Base-by-base conservation (phyloP, 2,888 invertebrate genomes). In the Drosophila putrida region DNA sequence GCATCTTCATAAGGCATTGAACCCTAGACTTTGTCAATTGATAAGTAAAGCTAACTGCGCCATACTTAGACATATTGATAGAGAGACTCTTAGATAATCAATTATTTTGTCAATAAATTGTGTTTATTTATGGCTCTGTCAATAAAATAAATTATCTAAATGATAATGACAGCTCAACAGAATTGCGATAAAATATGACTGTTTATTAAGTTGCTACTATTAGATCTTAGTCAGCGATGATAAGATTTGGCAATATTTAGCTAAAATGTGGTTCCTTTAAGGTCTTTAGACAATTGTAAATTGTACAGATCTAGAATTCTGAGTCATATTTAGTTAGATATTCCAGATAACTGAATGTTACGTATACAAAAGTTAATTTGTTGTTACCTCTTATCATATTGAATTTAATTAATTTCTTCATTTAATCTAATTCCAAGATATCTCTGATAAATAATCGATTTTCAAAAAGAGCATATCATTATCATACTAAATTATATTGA, bases 91-190 rank as follows among this genome's bases (percentile, higher is more conserved):
- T 54, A 54, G n/a, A n/a, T n/a, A n/a, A n/a, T n/a, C n/a, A 66
- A 11, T 33, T 54, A 61, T 43, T 15, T 35, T 38, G 41, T 55
- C 44, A 38, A 49, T 49, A 49, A 33, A 39, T 58, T 33, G 44
- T 35, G 35, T 6, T 36, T 61, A 43, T 66, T 66, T 66, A 66
- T 61, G 20, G 36, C 39, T 13, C 28, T 38, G 63, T 27, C 54
- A 53, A 61, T 61, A 43, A 47, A 36, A 43, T 54, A 43, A 61
- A 13, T 61, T 61, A 66, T 54, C 39, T 47, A 54, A 43, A 54
- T 66, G 43, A 54, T 47, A 41, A 31, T 36, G 43, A 41, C 47
- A 38, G 31, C 57, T 47, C 13, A 20, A 31, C 35, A 15, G 13
- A 20, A 25, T 41, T 25, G 38, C 38, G 49, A 39, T 63, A 57